A percentile compares a stretch with the other conserved stretches of the same genome.
phyloP scores from a whole-genome alignment of 2,888 invertebrate species.

The Mycalesis mineus region DNA sequence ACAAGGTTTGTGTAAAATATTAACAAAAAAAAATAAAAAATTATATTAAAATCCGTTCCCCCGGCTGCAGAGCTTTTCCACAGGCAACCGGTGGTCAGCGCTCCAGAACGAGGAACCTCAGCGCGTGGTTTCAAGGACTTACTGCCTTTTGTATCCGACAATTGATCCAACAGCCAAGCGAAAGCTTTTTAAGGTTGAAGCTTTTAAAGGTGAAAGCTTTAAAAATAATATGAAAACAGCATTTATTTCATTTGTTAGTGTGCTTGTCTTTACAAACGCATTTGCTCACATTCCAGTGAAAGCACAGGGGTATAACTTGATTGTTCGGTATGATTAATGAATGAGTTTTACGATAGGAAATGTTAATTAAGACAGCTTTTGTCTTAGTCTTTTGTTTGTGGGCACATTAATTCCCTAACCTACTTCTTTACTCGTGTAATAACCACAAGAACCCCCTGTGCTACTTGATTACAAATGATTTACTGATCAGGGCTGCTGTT shows the following conservation, averaged over 20 bases:
- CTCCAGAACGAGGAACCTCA: too few species aligned
- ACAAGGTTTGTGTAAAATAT: too few species aligned
- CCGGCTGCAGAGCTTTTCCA: too few species aligned
- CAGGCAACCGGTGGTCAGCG: too few species aligned
- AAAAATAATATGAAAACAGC: not conserved
- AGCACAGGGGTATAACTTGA: not conserved
- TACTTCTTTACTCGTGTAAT: not conserved
- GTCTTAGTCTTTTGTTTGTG: not conserved
- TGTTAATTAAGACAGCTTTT: not conserved
- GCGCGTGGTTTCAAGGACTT: too few species aligned
- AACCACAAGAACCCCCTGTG: not conserved
- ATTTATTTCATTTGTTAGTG: not conserved
- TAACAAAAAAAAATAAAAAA: too few species aligned
- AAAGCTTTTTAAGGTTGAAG: too few species aligned
- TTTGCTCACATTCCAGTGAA: not conserved
- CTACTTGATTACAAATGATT: not conserved
- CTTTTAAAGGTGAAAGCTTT: too few species aligned
- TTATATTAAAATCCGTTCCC: too few species aligned
- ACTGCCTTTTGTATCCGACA: too few species aligned
- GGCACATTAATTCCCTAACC: not conserved
- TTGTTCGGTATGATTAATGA: not conserved
- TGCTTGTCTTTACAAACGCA: not conserved
- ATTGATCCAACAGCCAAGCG: too few species aligned
- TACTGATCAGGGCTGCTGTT: not conserved
- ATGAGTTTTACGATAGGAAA: not conserved